These are phyloP conservation scores for Platanista minor DNA, from an alignment of 2,113 vertebrate species.

Conservation along the genomic window DNA sequence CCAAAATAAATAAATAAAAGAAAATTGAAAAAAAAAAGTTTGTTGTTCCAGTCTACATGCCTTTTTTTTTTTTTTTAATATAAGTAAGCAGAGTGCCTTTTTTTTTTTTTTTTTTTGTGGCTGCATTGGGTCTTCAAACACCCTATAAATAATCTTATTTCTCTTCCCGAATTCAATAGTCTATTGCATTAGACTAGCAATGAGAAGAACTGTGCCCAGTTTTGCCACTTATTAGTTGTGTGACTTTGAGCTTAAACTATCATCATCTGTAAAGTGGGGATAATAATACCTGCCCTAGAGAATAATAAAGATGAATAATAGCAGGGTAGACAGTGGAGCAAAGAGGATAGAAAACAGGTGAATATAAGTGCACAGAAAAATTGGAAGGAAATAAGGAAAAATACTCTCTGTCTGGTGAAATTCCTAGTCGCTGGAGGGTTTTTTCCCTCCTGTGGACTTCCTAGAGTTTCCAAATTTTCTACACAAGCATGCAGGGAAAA, in stretches of 20 bases:
- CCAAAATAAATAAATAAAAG: too few species aligned
- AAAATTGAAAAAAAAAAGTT: too few species aligned
- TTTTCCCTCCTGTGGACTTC: background rate
- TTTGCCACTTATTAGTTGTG: background rate
- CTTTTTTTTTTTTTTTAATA: too few species aligned
- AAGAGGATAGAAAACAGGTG: background rate
- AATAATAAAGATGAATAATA: background rate
- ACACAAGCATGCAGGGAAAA: background rate
- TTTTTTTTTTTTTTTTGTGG: too few species aligned
- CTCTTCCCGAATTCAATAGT: background rate
- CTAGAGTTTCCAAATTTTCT: background rate
- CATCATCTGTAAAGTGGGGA: background rate
- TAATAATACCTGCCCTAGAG: background rate
- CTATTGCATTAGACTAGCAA: background rate
- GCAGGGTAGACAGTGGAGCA: background rate
- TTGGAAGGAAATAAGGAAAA: background rate
- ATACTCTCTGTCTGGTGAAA: background rate
- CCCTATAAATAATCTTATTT: background rate
- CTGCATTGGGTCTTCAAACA: background rate
- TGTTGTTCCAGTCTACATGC: too few species aligned
- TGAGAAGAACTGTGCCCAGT: background rate
- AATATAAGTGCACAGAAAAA: background rate
- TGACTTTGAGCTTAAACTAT: background rate
- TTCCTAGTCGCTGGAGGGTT: background rate
- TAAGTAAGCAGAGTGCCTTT: too few species aligned